Evolutionary conservation across 2,113 vertebrate species (phyloP).

Genomic region (Rhinichthys klamathensis): DNA sequence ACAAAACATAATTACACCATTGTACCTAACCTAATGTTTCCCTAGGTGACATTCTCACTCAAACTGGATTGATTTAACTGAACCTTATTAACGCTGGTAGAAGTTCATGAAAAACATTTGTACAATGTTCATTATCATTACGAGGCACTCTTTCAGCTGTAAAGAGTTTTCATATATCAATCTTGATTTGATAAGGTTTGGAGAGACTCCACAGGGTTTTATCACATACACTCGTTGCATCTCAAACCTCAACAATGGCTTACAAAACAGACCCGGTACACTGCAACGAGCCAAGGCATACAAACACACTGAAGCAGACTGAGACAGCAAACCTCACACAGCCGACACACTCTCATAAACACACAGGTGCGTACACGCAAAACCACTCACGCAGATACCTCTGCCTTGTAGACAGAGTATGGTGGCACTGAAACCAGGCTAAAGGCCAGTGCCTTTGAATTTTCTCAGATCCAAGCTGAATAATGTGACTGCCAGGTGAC

Average conservation of each 20-base stretch:
- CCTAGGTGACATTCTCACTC: constrained; percentile 6
- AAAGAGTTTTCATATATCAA: constrained; percentile 33
- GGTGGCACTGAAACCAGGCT: constrained; percentile 46
- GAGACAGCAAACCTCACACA: constrained; percentile 22
- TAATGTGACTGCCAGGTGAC: constrained; percentile 53
- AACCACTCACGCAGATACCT: background rate
- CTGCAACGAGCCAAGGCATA: constrained; percentile 23
- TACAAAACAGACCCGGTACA: constrained; percentile 20
- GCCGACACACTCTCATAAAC: constrained; percentile 9
- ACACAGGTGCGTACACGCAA: constrained; percentile 12
- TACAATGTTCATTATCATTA: constrained; percentile 27
- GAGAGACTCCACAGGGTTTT: constrained; percentile 23
- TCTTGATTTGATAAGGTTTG: constrained; percentile 47
- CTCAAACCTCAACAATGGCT: constrained; percentile 1
- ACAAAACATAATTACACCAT: background rate
- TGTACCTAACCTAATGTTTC: background rate
- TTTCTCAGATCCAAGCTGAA: constrained; percentile 50
- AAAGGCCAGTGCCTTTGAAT: constrained; percentile 49
- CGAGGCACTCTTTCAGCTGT: constrained; percentile 47
- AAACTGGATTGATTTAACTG: constrained; percentile 2
- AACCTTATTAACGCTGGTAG: constrained; percentile 30
- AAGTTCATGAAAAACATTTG: constrained; percentile 37
- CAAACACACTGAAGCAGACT: constrained; percentile 26
- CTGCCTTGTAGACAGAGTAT: constrained; percentile 9
- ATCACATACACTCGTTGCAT: constrained; percentile 11